Base-by-base conservation (phyloP, 2,797 vertebrate species). In the Chaunax sp. region DNA sequence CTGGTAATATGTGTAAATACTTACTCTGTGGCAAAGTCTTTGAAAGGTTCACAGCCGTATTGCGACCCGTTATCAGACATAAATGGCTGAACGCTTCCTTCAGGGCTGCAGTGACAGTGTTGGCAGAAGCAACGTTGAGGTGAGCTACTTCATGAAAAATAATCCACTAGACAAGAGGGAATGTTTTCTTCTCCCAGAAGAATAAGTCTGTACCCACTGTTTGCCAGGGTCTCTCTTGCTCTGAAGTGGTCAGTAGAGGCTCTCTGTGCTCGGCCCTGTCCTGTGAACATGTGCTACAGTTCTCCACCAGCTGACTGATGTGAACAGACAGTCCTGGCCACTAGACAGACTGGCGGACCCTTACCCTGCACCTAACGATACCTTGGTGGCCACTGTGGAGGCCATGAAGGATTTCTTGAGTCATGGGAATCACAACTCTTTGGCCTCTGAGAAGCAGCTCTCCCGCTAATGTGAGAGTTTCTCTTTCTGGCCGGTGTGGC, bases 251-350 rank as follows among this genome's bases (percentile, higher is more conserved):
- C 19, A 25, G 14, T 20, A 55, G 15, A 8, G 53, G 53, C 53
- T 55, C 53, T 55, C 35, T 55, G 33, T 55, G 37, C 15, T 56
- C 35, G 10, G 19, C n/a, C 30, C 33, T 3, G 19, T 56, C 35
- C 22, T 56, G 37, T 23, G 22, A 56, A 11, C 22, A 18, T 25
- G 16, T 40, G 8, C 12, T 11, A 13, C 53, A 25, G 15, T 56
- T 40, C 4, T 37, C 33, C n/a, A 35, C 19, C 1, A 53, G 16
- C n/a, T 53, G 49, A 5, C 26, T 53, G 30, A 22, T 53, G 2
- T 56, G 20, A 15, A 18, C 35, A 2, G 22, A 40, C 37, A 41
- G 37, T 41, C 53, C 22, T 19, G 26, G 11, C 28, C 50, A 52
- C 28, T 5, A 49, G 38, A 16, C 14, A 16, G 15, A 40, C 12